A percentile compares a stretch with the other conserved stretches of the same genome.
Evolutionary conservation across 2,113 vertebrate genomes (phyloP).

Genomic region (Macrotus californicus): DNA sequence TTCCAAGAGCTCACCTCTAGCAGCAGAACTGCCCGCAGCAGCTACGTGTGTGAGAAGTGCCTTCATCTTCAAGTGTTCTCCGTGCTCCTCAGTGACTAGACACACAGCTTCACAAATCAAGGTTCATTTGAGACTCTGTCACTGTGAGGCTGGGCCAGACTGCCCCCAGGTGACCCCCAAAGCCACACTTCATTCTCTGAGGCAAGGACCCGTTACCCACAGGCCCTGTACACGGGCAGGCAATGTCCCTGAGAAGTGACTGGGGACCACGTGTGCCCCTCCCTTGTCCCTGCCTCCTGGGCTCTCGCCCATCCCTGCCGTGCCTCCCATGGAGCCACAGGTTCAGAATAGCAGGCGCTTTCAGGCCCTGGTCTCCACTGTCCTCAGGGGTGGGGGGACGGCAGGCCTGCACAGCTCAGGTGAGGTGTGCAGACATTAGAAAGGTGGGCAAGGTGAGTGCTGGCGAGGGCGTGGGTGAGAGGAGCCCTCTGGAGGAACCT

Average conservation of each 20-base stretch:
- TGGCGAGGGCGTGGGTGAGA: not conserved
- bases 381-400: not conserved
- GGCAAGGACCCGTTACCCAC: not conserved
- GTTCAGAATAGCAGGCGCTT: rapidly evolving
- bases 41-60: not conserved
- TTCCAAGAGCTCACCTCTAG: not conserved
- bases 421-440: not conserved
- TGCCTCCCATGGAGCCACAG: not conserved
- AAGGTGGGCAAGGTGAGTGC: rapidly evolving
- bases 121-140: not conserved
- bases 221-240: too few relatives aligned
- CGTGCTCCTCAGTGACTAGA: not conserved
- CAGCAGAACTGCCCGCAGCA: not conserved
- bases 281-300: not conserved
- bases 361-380: not conserved
- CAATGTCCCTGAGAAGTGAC: not conserved
- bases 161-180: not conserved
- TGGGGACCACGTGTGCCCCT: not conserved
- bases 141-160: not conserved
- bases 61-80: not conserved
- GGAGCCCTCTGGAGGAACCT: not conserved
- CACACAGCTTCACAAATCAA: not conserved
- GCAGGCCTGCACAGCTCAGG: not conserved
- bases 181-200: not conserved
- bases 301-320: rapidly evolving